A percentile compares a stretch with the other conserved stretches of the same genome.
phyloP scores from a whole-genome alignment of 30 jellyfish, hydroid and myxozoan species.

The Aurelia sp. region DNA sequence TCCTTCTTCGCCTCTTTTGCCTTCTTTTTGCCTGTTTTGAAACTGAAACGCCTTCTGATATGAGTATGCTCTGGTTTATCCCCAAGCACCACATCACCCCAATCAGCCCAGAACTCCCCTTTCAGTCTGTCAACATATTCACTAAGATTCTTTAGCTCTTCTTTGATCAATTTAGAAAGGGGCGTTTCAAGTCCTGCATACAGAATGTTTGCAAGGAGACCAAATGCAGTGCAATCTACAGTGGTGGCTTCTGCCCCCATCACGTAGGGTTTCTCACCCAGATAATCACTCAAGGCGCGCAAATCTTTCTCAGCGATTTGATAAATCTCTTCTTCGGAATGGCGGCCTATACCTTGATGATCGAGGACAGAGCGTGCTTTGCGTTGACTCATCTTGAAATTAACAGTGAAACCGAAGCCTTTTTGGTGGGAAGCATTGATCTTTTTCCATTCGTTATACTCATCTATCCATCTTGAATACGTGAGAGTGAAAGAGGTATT shows the following conservation, averaged over 20 bases:
- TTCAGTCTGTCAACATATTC: slow-evolving; percentile 87
- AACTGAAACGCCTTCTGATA: slow-evolving; percentile 77
- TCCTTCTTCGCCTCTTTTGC: slow-evolving; percentile 66
- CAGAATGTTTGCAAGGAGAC: slow-evolving; percentile 72
- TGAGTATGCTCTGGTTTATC: slow-evolving; percentile 89
- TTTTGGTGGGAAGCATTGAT: slow-evolving; percentile 55
- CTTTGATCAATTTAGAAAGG: slow-evolving; percentile 65
- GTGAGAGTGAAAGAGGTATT: slow-evolving; percentile 70
- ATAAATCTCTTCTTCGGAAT: slow-evolving; percentile 88
- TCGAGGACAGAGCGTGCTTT: slow-evolving; percentile 77
- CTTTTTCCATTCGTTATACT: slow-evolving; percentile 83
- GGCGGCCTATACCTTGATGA: slow-evolving; percentile 96
- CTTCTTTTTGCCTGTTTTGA: slow-evolving; percentile 77
- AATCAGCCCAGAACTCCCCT: slow-evolving; percentile 87
- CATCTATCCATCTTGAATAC: slow-evolving; percentile 77
- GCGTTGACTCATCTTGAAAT: slow-evolving; percentile 84
- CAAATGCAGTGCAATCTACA: slow-evolving; percentile 88
- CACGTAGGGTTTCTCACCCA: slow-evolving; percentile 82
- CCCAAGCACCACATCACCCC: slow-evolving; percentile 90
- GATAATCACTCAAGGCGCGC: slow-evolving; percentile 84
- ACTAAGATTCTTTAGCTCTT: slow-evolving; percentile 60
- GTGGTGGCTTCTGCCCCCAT: slow-evolving; percentile 86
- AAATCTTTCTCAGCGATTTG: slow-evolving; percentile 86
- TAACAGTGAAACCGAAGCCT: slow-evolving; percentile 85
- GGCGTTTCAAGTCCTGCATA: slow-evolving; percentile 77